Conservation (phyloP, 2,113 vertebrate genomes). For the Mastomys coucha region DNA sequence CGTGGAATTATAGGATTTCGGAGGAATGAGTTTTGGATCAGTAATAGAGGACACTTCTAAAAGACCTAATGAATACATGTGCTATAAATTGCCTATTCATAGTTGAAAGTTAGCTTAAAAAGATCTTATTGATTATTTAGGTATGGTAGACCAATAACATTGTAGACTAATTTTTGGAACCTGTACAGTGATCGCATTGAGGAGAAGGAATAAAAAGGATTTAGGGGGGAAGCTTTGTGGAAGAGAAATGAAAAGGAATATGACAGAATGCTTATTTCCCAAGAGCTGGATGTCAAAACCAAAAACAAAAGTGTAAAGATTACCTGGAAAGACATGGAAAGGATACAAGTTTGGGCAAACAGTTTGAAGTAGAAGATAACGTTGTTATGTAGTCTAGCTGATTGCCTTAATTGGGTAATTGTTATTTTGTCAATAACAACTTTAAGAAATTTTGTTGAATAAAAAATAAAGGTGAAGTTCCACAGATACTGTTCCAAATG, state of each 20-base stretch:
- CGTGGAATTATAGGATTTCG: background rate
- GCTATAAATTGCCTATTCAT: background rate
- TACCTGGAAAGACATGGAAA: background rate
- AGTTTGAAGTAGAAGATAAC: background rate
- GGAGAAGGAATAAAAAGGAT: background rate
- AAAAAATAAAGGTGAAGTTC: background rate
- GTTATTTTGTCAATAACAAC: background rate
- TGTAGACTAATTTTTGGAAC: background rate
- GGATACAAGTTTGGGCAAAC: background rate
- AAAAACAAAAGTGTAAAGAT: constrained; percentile 18
- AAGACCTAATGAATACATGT: background rate
- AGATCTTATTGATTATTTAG: background rate
- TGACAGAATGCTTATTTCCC: background rate
- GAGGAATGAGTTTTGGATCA: background rate
- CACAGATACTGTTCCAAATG: background rate
- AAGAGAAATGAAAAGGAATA: background rate
- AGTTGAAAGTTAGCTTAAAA: background rate
- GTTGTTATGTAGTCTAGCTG: background rate
- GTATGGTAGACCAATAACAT: background rate
- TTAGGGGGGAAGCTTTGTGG: background rate
- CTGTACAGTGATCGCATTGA: background rate
- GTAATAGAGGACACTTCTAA: background rate
- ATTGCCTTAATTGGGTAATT: background rate
- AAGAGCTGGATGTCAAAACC: background rate
- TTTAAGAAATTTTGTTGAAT: background rate